These are phyloP conservation scores for Falco rusticolus DNA, from an alignment of 2,797 vertebrate genomes.

Conservation along the genomic window DNA sequence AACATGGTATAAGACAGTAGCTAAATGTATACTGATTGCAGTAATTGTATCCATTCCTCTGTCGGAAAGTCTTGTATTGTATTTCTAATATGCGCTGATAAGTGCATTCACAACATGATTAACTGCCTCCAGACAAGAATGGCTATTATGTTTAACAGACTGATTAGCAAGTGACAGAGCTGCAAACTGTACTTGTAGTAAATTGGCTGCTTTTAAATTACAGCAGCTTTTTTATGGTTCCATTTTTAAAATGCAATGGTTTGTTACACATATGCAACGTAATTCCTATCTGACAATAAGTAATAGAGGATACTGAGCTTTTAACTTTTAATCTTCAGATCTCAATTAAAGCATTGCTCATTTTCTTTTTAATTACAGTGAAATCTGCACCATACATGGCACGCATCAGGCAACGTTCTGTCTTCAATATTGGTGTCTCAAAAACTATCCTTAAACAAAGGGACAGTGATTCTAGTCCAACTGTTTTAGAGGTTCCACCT, in stretches of 20 bases:
- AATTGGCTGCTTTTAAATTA: conserved; percentile 78
- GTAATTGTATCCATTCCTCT: conserved; percentile 70
- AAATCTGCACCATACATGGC: neutral
- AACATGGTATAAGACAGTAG: conserved; percentile 24
- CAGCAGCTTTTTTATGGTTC: conserved; percentile 65
- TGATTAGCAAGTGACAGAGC: conserved; percentile 74
- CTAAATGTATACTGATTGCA: conserved; percentile 74
- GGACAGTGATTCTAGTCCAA: neutral
- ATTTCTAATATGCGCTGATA: conserved; percentile 75
- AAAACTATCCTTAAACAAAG: neutral
- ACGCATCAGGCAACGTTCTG: neutral
- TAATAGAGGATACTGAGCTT: conserved; percentile 39
- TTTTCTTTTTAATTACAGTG: conserved; percentile 67
- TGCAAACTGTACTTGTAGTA: conserved; percentile 69
- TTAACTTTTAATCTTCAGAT: conserved; percentile 55
- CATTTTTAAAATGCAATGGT: conserved; percentile 68
- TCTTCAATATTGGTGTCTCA: neutral
- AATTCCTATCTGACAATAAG: conserved; percentile 61
- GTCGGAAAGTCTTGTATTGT: conserved; percentile 67
- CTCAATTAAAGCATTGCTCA: conserved; percentile 63
- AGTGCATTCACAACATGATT: conserved; percentile 78
- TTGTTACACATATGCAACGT: conserved; percentile 62
- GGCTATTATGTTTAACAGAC: conserved; percentile 78
- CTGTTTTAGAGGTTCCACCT: neutral
- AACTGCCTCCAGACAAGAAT: conserved; percentile 76